Base-by-base conservation (phyloP, 1,140 invertebrate species). In the Contarinia nasturtii region DNA sequence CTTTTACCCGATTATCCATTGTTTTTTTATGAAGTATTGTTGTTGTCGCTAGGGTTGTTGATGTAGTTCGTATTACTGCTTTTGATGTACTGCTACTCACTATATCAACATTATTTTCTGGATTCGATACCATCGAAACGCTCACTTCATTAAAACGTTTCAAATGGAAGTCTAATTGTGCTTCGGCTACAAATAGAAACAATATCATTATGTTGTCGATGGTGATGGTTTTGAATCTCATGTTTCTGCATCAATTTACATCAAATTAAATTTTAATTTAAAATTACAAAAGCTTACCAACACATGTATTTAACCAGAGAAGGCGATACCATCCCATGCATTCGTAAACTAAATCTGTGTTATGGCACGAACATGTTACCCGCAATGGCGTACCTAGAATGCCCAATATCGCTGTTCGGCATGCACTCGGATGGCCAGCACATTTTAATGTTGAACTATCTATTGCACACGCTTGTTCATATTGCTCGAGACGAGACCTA, bases 281-380 rank as follows among this genome's bases (percentile, higher is more conserved):
- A 43, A 18, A 22, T 44, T 36, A 15, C n/a, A 47, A 20, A 33
- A 33, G 71, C 82, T 79, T 65, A 91, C 87, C 85, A 45, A 91
- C 86, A 60, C 87, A 91, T 7, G 86, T 83, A 60, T 91, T 91
- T 44, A 89, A 76, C 86, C 86, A 90, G 4, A 91, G 73, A n/a
- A 90, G 71, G 41, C 86, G 64, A 54, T 89, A 84, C 86, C 86
- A 91, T 37, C 85, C 86, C 2, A 89, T 67, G 54, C 87, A 91
- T 49, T 86, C 82, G 60, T 87, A 86, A 1, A 88, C 64, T 57
- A 87, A 80, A 12, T 77, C 74, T 54, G 82, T 73, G 60, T 89
- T 85, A 50, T 86, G 80, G 59, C 87, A 91, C 33, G 79, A 82
- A 59, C 87, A 91, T 37, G 78, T 80, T 2, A 80, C 82, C 51